phyloP scores from a whole-genome alignment of 2,797 vertebrate species.

The Ficedula albicollis region DNA sequence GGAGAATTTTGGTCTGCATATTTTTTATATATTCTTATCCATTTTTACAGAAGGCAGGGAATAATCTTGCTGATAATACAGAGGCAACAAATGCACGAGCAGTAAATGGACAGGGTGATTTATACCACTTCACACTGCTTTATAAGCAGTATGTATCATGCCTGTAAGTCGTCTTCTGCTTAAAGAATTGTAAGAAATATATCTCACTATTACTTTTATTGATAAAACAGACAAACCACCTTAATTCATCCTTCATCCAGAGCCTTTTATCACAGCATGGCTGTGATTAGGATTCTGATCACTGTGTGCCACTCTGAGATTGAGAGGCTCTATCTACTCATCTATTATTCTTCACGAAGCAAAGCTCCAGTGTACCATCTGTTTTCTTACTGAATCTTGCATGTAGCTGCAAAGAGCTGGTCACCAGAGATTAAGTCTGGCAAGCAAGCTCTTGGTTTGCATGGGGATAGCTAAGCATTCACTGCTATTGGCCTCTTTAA shows the following conservation, averaged over 20 bases:
- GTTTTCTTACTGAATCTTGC: conserved; percentile 69
- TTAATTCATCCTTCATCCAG: conserved; percentile 72
- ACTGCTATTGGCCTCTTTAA: background rate
- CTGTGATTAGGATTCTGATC: conserved; percentile 71
- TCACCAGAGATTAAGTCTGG: conserved; percentile 43
- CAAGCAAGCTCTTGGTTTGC: conserved; percentile 31
- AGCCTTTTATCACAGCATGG: conserved; percentile 66
- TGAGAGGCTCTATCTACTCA: conserved; percentile 66
- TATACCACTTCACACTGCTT: conserved; percentile 74
- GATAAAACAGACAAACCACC: conserved; percentile 72
- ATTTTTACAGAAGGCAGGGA: conserved; percentile 60
- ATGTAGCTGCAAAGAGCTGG: conserved; percentile 38
- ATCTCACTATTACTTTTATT: conserved; percentile 76
- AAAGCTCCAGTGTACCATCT: conserved; percentile 65
- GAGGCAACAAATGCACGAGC: conserved; percentile 45
- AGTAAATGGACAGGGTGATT: conserved; percentile 75
- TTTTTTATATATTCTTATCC: conserved; percentile 60
- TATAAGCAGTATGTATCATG: conserved; percentile 75
- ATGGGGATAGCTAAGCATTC: background rate
- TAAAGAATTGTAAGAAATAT: conserved; percentile 77
- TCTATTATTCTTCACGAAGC: conserved; percentile 71
- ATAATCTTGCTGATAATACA: conserved; percentile 73
- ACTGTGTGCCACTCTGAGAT: conserved; percentile 54
- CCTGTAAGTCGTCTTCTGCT: conserved; percentile 55
- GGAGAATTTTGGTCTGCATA: conserved; percentile 47